Evolutionary conservation across 1,140 invertebrate species (phyloP).

Genomic region (Pinna nobilis): DNA sequence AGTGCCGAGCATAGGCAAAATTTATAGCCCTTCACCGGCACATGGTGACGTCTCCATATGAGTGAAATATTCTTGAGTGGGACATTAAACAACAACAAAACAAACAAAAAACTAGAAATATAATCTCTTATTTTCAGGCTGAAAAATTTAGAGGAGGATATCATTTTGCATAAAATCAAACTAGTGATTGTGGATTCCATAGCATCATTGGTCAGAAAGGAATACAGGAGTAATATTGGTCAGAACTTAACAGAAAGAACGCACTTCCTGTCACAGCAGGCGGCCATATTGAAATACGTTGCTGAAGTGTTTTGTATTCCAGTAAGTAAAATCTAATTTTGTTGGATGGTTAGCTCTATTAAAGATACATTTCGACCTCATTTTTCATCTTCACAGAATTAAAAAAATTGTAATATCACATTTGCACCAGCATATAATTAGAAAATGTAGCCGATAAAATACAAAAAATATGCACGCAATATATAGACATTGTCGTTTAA

Average conservation of each 20-base stretch:
- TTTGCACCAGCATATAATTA: too few relatives aligned
- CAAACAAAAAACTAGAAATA: neutral
- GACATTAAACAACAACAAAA: too few relatives aligned
- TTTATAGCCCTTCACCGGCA: too few relatives aligned
- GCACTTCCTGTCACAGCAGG: constrained; percentile 62
- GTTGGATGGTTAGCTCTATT: neutral
- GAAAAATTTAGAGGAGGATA: constrained; percentile 56
- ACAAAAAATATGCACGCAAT: too few relatives aligned
- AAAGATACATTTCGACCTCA: too few relatives aligned
- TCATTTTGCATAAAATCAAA: constrained; percentile 56
- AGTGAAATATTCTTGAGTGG: too few relatives aligned
- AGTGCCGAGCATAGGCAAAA: too few relatives aligned
- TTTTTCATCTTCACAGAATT: too few relatives aligned
- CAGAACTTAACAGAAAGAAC: constrained; percentile 56
- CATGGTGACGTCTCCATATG: too few relatives aligned
- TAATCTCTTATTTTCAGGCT: constrained; percentile 30
- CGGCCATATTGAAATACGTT: constrained; percentile 62
- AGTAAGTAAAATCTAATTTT: constrained; percentile 44
- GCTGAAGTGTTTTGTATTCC: constrained; percentile 64
- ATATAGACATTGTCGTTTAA: too few relatives aligned
- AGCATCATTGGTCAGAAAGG: constrained; percentile 65
- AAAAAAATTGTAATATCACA: too few relatives aligned
- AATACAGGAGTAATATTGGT: constrained; percentile 51
- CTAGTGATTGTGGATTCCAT: constrained; percentile 65
- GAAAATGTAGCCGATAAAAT: too few relatives aligned